Evolutionary conservation across 2,888 invertebrate genomes (phyloP).

Genomic region (Mechanitis mazaeus): DNA sequence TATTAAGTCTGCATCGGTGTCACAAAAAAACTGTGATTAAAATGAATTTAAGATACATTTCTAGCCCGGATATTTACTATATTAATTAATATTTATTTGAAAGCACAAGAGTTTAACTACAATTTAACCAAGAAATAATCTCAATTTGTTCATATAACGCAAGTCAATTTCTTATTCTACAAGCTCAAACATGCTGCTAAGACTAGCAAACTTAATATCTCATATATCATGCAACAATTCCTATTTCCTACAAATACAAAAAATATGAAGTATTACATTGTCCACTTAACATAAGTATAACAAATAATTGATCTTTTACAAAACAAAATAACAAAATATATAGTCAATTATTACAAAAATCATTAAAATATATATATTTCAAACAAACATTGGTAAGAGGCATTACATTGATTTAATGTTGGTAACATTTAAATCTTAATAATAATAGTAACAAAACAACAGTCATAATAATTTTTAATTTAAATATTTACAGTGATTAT

Average conservation of each 20-base stretch:
- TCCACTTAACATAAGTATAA: not conserved
- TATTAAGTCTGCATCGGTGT: no score
- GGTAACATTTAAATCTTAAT: not conserved
- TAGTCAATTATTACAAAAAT: no score
- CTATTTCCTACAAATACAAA: not conserved
- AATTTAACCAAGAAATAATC: no score
- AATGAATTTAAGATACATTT: no score
- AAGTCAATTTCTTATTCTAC: conserved; percentile 1
- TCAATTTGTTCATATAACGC: no score
- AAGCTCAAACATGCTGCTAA: conserved; percentile 4
- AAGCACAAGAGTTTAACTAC: no score
- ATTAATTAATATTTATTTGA: no score
- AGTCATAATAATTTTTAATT: not conserved
- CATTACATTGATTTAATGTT: not conserved
- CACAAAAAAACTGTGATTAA: no score
- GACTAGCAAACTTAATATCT: not conserved
- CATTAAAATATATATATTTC: no score
- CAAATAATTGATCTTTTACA: not conserved
- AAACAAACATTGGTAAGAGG: no score
- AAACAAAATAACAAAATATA: not conserved
- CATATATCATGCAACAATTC: not conserved
- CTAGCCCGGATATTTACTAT: no score
- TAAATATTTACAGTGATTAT: not conserved
- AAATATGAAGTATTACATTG: not conserved
- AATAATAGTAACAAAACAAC: not conserved